A percentile compares a stretch with the other conserved stretches of the same genome.
These are phyloP conservation scores for Nanger granti DNA, from an alignment of 2,113 vertebrate species.

Conservation along the genomic window DNA sequence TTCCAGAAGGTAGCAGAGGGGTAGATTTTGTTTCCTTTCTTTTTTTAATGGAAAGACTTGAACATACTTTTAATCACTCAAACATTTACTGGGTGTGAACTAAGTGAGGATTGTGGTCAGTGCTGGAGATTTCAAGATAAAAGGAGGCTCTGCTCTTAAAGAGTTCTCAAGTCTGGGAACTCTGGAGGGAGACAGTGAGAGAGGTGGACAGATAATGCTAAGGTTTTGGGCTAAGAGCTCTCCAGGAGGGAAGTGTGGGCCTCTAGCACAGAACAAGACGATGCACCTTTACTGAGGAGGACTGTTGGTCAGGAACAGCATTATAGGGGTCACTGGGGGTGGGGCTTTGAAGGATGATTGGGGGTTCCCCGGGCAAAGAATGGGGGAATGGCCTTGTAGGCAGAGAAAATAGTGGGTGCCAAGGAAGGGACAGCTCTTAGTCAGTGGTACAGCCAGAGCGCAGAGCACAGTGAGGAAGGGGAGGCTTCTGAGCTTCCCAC, in stretches of 20 bases:
- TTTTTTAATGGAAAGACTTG: background rate
- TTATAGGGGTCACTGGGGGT: background rate
- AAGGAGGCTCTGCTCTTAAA: background rate
- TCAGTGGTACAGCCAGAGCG: accelerated
- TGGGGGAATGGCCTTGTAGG: background rate
- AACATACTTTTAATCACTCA: background rate
- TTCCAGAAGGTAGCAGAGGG: background rate
- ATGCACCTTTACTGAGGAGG: background rate
- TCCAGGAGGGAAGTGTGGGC: conserved; percentile 39
- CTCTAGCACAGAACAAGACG: background rate
- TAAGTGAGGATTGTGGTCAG: background rate
- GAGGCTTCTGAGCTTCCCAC: background rate
- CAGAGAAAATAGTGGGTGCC: background rate
- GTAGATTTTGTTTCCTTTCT: background rate
- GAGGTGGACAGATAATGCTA: background rate
- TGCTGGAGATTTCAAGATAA: conserved; percentile 6
- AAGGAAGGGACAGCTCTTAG: background rate
- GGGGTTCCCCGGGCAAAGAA: background rate
- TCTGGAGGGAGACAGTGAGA: background rate
- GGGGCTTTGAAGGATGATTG: background rate
- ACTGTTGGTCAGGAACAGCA: background rate
- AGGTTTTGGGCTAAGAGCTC: background rate
- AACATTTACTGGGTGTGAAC: conserved; percentile 17
- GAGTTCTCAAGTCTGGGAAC: background rate
- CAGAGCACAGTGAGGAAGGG: background rate